Evolutionary conservation across 2,888 invertebrate genomes (phyloP).

Genomic region (Marronus borbonicus): DNA sequence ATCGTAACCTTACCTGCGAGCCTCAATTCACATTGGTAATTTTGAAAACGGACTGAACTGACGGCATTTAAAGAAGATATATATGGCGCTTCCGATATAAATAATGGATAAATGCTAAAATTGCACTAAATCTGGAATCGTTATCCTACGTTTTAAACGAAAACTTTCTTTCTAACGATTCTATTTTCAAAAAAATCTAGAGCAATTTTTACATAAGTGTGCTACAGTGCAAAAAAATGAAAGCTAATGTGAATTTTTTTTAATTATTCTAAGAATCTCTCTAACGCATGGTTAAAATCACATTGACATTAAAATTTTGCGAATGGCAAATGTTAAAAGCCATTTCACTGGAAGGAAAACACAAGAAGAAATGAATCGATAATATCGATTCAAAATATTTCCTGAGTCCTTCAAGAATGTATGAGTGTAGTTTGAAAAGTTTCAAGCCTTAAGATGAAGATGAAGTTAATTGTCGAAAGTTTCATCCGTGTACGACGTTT

Average conservation of each 20-base stretch:
- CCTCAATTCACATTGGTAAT: background rate
- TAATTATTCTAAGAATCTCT: background rate
- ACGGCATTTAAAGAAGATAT: background rate
- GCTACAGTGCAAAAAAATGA: background rate
- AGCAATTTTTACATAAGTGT: background rate
- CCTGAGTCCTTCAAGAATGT: too few relatives aligned
- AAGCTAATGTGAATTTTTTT: background rate
- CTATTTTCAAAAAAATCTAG: background rate
- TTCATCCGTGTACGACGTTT: too few relatives aligned
- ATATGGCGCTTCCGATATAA: background rate
- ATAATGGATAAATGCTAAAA: conserved; percentile 12
- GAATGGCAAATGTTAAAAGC: background rate
- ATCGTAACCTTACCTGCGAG: too few relatives aligned
- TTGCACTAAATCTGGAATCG: background rate
- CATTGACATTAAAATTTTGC: background rate
- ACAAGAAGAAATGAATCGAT: too few relatives aligned
- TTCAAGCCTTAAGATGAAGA: too few relatives aligned
- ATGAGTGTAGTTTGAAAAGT: too few relatives aligned
- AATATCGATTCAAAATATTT: too few relatives aligned
- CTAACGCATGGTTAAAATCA: background rate
- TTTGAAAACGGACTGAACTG: background rate
- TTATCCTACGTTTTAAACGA: background rate
- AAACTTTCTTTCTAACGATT: conserved; percentile 8
- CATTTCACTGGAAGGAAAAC: too few relatives aligned
- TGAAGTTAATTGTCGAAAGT: too few relatives aligned